Base-by-base conservation (phyloP, 2,113 vertebrate species). In the Pithys albifrons region DNA sequence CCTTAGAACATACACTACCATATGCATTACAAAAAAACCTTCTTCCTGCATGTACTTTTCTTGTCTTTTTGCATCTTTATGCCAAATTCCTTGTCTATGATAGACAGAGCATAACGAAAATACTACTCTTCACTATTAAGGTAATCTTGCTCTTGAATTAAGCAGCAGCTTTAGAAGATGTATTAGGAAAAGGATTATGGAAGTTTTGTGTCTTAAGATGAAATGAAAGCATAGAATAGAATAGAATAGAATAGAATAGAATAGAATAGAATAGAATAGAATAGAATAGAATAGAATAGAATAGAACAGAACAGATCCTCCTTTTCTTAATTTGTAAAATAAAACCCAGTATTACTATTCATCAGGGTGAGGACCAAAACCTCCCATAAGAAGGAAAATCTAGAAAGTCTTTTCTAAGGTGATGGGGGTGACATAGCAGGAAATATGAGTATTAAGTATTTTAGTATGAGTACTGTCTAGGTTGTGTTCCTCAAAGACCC, bases 161-260 rank as follows among this genome's bases (percentile, higher is more conserved):
- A 69, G 6, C 19, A 43, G 19, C 16, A 79, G 1, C 0, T 0
- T 7, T 54, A 19, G 16, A 72, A 84, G 18, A 48, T 6, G 0
- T 14, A 39, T 24, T 57, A 27, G 41, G 33, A 61, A 49, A 49
- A 83, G 51, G 0, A 37, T 71, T n/a, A 70, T 22, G 18, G 57
- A 8, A 2, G 15, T 25, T 75, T 70, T 59, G 7, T 45, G 62
- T 29, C 15, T 9, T 41, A 16, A 20, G 19, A 48, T 33, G 6
- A 41, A 41, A 41, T 5, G 10, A 41, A 8, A 37, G 49, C 57
- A 43, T 19, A 2, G 23, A 35, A 16, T 25, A 1, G 29, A 65
- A 52, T 48, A 4, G 19, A 22, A 29, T 46, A 7, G 39, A 54
- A 25, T 24, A 8, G 48, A 51, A 6, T 33, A 10, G 19, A 64